phyloP scores from a whole-genome alignment of 2,888 invertebrate genomes.

The Germaria angustata region DNA sequence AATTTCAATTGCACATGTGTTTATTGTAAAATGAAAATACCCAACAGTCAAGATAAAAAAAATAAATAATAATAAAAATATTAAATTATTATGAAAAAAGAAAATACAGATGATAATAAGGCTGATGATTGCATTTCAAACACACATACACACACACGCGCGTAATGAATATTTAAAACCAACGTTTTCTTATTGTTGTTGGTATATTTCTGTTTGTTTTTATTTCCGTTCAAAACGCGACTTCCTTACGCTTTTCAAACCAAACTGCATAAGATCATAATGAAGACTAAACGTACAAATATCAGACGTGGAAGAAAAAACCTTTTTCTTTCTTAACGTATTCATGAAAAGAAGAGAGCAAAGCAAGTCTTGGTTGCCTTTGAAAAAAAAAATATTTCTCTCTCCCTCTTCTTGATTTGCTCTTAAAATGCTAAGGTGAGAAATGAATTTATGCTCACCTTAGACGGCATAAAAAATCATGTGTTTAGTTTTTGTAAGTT shows the following conservation, averaged over 20 bases:
- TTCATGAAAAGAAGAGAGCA: conserved; percentile 1
- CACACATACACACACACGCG: conserved; percentile 9
- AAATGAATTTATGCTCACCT: not conserved
- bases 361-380: not conserved
- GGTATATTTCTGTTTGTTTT: too few species aligned
- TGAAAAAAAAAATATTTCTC: not conserved
- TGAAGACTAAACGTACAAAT: conserved; percentile 62
- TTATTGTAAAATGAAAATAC: conserved; percentile 13
- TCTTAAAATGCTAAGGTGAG: conserved; percentile 26
- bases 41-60: conserved; percentile 36
- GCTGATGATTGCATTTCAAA: conserved; percentile 19
- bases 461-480: conserved; percentile 19
- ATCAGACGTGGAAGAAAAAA: conserved; percentile 52
- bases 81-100: conserved; percentile 24
- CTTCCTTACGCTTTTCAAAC: conserved; percentile 48
- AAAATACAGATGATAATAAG: conserved; percentile 44
- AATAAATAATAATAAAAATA: conserved; percentile 15
- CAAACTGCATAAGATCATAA: conserved; percentile 66
- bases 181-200: conserved; percentile 31
- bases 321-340: conserved; percentile 56
- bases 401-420: not conserved
- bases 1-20: conserved; percentile 44
- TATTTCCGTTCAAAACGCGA: conserved; percentile 34
- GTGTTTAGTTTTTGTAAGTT: conserved; percentile 50
- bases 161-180: not conserved